Evolutionary conservation across 2,113 vertebrate species (phyloP).

Genomic region (Aphyosemion australe): DNA sequence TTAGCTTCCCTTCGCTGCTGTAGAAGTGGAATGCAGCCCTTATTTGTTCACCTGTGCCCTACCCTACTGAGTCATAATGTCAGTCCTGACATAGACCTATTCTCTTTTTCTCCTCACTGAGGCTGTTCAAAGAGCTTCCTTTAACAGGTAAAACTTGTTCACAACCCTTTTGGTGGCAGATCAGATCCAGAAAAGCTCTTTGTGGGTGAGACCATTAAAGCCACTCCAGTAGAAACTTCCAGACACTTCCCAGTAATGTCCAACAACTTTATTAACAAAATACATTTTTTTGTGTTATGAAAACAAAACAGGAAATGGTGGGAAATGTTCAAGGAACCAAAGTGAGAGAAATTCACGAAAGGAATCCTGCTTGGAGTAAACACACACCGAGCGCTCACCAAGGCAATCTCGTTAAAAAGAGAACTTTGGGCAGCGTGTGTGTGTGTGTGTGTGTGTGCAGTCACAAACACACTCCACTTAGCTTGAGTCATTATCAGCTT

Average conservation of each 20-base stretch:
- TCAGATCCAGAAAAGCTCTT: too few species aligned
- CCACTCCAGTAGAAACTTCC: background rate
- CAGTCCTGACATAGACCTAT: too few species aligned
- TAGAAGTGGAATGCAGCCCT: too few species aligned
- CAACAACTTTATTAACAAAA: slow-evolving; percentile 72
- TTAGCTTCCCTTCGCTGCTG: too few species aligned
- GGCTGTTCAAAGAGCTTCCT: too few species aligned
- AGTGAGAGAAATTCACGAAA: slow-evolving; percentile 55
- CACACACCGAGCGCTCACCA: slow-evolving; percentile 60
- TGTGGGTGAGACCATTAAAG: background rate
- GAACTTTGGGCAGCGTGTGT: slow-evolving; percentile 60
- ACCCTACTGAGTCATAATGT: too few species aligned
- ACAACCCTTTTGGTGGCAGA: too few species aligned
- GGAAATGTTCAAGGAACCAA: slow-evolving; percentile 35
- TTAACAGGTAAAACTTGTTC: too few species aligned
- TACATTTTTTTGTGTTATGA: slow-evolving; percentile 37
- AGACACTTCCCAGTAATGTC: slow-evolving; percentile 10
- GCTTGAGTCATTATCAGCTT: slow-evolving; percentile 79
- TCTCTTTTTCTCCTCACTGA: too few species aligned
- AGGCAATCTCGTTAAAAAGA: slow-evolving; percentile 73
- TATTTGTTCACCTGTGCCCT: too few species aligned
- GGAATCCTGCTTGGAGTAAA: slow-evolving; percentile 64
- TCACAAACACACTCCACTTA: slow-evolving; percentile 57
- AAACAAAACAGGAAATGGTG: slow-evolving; percentile 20
- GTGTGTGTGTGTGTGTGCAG: slow-evolving; percentile 25